Base-by-base conservation (phyloP, 2,888 invertebrate genomes). In the Troides aeacus region DNA sequence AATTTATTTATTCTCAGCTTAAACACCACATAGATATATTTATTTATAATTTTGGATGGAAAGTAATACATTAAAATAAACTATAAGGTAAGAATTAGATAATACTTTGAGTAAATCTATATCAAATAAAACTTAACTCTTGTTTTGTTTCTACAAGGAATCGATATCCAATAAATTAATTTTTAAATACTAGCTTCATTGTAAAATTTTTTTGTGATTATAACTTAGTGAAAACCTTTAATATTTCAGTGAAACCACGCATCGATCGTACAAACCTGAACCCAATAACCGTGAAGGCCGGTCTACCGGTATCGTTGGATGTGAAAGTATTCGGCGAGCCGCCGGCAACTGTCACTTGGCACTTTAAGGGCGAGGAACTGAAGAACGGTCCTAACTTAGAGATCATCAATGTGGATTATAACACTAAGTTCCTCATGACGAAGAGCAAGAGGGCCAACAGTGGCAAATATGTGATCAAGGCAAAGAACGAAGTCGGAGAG, bases 251-350 rank as follows among this genome's bases (percentile, higher is more conserved):
- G 85, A 98, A 98, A 93, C 99, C 99, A 70, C 95, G 96, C 81
- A 99, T 99, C 85, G 98, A 99, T 85, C 95, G 98, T 75, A 97
- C 97, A 23, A 97, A 97, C 87, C 91, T 98, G 65, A 96, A 97
- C 79, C 94, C 95, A n/a, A 86, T 97, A 3, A 94, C 94, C 2
- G 96, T 99, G 59, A 98, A 99, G 88, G 96, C 96, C 72, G 98
- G 98, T 57, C 95, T 98, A 60, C 96, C 97, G 0, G 95, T 98
- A 62, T 96, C 95, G 36, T 91, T 99, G 72, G 98, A 98, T 85
- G 94, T 99, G 42, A 97, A 97, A 79, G 96, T 98, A 63, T 96
- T 96, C 82, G 99, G 99, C 72, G 99, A 99, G 89, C 99, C 99
- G 10, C 96, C 97, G 67, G 99, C 99, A 76, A 96, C 94, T 7